A percentile compares a stretch with the other conserved stretches of the same genome.
Conservation (phyloP, 2,888 invertebrate genomes). For the Napeogenes inachia region DNA sequence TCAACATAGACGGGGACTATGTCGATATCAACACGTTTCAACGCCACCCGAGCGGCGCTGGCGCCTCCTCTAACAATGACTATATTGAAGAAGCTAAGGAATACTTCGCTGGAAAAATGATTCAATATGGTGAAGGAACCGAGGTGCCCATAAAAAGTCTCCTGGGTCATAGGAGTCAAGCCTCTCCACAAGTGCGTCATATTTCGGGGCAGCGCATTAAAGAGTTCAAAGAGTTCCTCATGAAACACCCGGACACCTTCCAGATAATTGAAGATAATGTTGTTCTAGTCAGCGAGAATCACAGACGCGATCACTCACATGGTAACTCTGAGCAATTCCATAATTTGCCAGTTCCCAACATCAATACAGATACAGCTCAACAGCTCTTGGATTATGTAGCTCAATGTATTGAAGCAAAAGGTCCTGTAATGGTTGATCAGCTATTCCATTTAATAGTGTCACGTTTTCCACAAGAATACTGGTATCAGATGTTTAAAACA, state of each 20-base stretch:
- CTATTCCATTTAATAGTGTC: conserved; percentile 88
- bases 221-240: conserved; percentile 93
- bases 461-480: conserved; percentile 85
- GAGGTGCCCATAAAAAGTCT: conserved; percentile 98
- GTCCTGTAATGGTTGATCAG: conserved; percentile 91
- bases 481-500: conserved; percentile 93
- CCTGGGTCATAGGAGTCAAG: conserved; percentile 96
- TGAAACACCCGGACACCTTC: conserved; percentile 90
- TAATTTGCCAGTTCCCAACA: conserved; percentile 85
- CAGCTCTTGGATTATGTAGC: conserved; percentile 89
- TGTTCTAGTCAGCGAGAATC: conserved; percentile 83
- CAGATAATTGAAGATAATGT: conserved; percentile 91
- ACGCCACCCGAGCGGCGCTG: conserved; percentile 76
- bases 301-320: conserved; percentile 82
- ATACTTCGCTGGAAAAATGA: conserved; percentile 96
- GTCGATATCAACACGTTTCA: conserved; percentile 90
- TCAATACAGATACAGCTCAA: conserved; percentile 90
- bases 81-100: conserved; percentile 98
- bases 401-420: conserved; percentile 87
- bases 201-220: conserved; percentile 96
- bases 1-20: conserved; percentile 95
- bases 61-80: conserved; percentile 84
- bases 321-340: conserved; percentile 81
- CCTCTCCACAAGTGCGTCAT: conserved; percentile 97
- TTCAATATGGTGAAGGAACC: conserved; percentile 95